Evolutionary conservation across 2,888 invertebrate genomes (phyloP).

Genomic region (Euspilapteryx auroguttella): DNA sequence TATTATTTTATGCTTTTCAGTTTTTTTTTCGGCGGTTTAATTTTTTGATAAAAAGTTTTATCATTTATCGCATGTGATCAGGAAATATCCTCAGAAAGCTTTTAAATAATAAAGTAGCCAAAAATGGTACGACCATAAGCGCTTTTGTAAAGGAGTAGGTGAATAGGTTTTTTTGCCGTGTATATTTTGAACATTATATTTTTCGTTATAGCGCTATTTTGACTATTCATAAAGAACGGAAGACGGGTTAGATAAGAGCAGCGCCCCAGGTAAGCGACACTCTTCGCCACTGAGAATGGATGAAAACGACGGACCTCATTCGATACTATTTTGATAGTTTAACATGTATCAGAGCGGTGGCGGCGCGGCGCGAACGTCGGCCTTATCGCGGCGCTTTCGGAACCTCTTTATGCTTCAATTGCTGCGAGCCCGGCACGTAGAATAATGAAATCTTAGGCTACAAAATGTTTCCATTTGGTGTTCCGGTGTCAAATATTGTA

Average conservation of each 20-base stretch:
- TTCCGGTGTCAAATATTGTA: conserved; percentile 45
- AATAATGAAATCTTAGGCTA: too few relatives aligned
- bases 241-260: conserved; percentile 26
- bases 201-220: conserved; percentile 11
- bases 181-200: conserved; percentile 5
- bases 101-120: too few relatives aligned
- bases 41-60: too few relatives aligned
- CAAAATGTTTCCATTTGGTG: too few relatives aligned
- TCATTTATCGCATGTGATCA: too few relatives aligned
- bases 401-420: conserved; percentile 44
- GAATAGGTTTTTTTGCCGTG: too few relatives aligned
- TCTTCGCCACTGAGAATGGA: conserved; percentile 22
- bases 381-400: conserved; percentile 35
- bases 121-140: too few relatives aligned
- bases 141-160: too few relatives aligned
- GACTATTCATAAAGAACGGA: conserved; percentile 11
- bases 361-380: conserved; percentile 30
- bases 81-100: too few relatives aligned
- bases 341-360: conserved; percentile 28
- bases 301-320: conserved; percentile 33
- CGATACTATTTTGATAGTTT: conserved; percentile 42
- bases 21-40: too few relatives aligned
- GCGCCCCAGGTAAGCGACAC: conserved; percentile 21
- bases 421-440: conserved; percentile 39
- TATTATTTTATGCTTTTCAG: too few relatives aligned